phyloP scores from a whole-genome alignment of 2,113 vertebrate species.

The Rhinoderma darwinii region DNA sequence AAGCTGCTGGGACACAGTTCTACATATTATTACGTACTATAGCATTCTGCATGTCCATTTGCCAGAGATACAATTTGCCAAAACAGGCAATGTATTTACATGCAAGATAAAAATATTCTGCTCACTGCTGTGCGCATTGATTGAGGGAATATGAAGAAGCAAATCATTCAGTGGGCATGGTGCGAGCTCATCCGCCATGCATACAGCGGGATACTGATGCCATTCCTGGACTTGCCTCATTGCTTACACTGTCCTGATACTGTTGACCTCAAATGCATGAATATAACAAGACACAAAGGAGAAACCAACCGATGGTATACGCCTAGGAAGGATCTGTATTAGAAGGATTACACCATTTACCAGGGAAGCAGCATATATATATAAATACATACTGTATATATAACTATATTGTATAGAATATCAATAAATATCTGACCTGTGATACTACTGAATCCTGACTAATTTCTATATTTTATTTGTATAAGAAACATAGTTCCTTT shows the following conservation, averaged over 20 bases:
- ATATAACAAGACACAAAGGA: background rate
- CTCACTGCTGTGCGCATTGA: conserved; percentile 52
- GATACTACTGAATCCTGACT: background rate
- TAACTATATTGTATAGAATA: no score
- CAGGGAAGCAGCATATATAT: background rate
- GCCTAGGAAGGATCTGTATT: background rate
- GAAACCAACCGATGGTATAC: background rate
- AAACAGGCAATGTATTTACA: conserved; percentile 42
- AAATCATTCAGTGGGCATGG: conserved; percentile 36
- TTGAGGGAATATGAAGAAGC: conserved; percentile 40
- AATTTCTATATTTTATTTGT: background rate
- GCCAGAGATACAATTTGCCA: conserved; percentile 20
- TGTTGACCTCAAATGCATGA: background rate
- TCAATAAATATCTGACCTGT: background rate
- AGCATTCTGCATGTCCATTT: conserved; percentile 5
- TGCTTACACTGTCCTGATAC: background rate
- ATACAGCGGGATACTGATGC: conserved; percentile 38
- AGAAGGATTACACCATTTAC: background rate
- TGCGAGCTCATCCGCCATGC: conserved; percentile 36
- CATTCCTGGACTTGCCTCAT: conserved; percentile 32
- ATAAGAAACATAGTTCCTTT: no score
- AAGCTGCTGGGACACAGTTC: conserved; percentile 30
- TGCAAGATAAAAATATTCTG: conserved; percentile 45
- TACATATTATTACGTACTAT: conserved; percentile 16
- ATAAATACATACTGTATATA: no score